Base-by-base conservation (phyloP, 2,888 invertebrate genomes). In the Sympetrum striolatum region DNA sequence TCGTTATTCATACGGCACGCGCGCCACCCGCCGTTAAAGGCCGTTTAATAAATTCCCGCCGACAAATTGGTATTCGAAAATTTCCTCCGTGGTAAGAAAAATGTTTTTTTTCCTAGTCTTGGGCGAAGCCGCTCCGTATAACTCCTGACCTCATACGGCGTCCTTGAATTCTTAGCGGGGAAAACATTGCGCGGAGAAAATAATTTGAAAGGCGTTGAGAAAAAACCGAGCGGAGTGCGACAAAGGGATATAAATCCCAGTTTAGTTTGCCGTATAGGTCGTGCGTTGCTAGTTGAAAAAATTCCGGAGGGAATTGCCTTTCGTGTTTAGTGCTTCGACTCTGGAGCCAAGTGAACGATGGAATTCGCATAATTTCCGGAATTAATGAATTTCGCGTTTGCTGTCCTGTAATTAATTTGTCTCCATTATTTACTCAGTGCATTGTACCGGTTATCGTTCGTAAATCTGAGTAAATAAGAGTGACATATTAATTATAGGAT, bases 11-110 rank as follows among this genome's bases (percentile, higher is more conserved):
- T 73, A 73, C 10, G 31, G 22, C 73, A 73, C 25, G 31, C 73
- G 73, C 31, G 31, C 73, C 31, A 73, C 64, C 22, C 44, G 25
- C 64, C 64, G 25, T 25, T 10, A 22, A 64, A 22, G 64, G 64
- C 64, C n/a, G 64, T 31, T 73, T 73, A 31, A 86, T 86, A 60
- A 86, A 86, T 60, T 86, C 60, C 60, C 60, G 14, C 86, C 25
- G 60, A 60, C 86, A 86, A 86, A 86, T 82, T 82, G 82, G 82
- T n/a, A 35, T 39, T 37, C 86, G 35, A 60, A 60, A 86, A 86
- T 86, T 58, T 37, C 58, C 12, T 37, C 31, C 5, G 58, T 31
- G 58, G 35, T 5, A 58, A 82, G 15, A 35, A 86, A 60, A 86
- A 86, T 22, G n/a, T 25, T 73, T 73, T 15, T 31, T 73, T 15